These are phyloP conservation scores for Xestia rhomboidea DNA, from an alignment of 2,888 invertebrate genomes.

Conservation along the genomic window DNA sequence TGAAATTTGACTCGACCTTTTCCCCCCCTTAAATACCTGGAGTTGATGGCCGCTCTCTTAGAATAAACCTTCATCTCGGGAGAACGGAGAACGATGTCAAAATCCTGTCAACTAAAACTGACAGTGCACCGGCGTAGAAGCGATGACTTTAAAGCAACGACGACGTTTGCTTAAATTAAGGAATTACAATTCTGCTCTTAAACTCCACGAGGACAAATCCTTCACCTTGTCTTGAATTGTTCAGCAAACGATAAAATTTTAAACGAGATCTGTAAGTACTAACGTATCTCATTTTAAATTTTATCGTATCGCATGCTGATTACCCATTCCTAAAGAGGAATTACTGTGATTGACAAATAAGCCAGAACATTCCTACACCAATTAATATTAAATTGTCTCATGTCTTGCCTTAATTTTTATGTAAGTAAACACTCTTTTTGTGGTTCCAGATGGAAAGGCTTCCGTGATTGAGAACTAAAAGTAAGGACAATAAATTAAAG, in stretches of 20 bases:
- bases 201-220: neutral
- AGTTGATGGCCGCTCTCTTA: no score
- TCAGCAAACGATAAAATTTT: neutral
- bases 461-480: slow-evolving; percentile 33
- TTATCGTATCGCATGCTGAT: neutral
- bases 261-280: neutral
- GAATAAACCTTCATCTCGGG: neutral
- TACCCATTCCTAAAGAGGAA: neutral
- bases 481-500: slow-evolving; percentile 11
- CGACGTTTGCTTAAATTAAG: neutral
- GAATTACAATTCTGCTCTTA: neutral
- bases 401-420: slow-evolving; percentile 5
- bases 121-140: neutral
- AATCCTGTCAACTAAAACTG: neutral
- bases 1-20: no score
- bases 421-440: slow-evolving; percentile 12
- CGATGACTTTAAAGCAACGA: neutral
- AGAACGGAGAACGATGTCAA: neutral
- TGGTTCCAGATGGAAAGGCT: slow-evolving; percentile 9
- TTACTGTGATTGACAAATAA: neutral
- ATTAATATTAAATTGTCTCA: slow-evolving; percentile 11
- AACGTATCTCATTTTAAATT: neutral
- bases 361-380: neutral
- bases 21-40: no score
- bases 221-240: slow-evolving; percentile 16